Conservation (phyloP, 2,888 invertebrate genomes). For the Dynastes hyllus region DNA sequence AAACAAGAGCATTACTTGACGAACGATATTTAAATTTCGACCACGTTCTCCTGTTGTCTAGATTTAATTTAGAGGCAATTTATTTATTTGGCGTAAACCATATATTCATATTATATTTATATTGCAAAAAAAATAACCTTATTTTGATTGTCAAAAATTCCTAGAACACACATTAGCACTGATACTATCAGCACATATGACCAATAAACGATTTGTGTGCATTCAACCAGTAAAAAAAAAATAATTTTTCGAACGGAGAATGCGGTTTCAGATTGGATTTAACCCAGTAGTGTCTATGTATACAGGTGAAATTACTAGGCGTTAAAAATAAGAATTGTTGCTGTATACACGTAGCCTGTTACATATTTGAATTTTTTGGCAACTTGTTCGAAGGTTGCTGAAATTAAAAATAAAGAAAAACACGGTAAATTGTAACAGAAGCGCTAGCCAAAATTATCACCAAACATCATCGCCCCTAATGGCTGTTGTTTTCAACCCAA, state of each 20-base stretch:
- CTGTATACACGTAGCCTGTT: slow-evolving; percentile 56
- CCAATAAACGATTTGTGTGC: too few relatives aligned
- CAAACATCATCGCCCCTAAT: slow-evolving; percentile 17
- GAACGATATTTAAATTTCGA: too few relatives aligned
- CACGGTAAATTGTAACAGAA: slow-evolving; percentile 40
- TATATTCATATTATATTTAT: too few relatives aligned
- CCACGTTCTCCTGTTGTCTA: too few relatives aligned
- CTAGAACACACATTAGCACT: too few relatives aligned
- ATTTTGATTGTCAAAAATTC: too few relatives aligned
- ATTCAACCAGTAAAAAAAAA: neutral
- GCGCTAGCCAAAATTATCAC: slow-evolving; percentile 23
- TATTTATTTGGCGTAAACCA: too few relatives aligned
- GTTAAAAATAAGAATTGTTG: slow-evolving; percentile 53
- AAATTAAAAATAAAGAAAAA: slow-evolving; percentile 56
- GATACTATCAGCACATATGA: too few relatives aligned
- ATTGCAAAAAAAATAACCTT: too few relatives aligned
- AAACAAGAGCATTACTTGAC: too few relatives aligned
- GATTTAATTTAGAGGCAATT: too few relatives aligned
- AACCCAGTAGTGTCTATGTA: neutral
- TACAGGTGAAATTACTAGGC: slow-evolving; percentile 13
- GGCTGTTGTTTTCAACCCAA: slow-evolving; percentile 17
- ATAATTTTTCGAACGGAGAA: neutral
- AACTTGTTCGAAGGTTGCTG: slow-evolving; percentile 54
- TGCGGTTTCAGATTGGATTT: neutral
- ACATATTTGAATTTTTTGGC: slow-evolving; percentile 58